These are phyloP conservation scores for Caerostris extrusa DNA, from an alignment of 1,140 invertebrate genomes.

Conservation along the genomic window DNA sequence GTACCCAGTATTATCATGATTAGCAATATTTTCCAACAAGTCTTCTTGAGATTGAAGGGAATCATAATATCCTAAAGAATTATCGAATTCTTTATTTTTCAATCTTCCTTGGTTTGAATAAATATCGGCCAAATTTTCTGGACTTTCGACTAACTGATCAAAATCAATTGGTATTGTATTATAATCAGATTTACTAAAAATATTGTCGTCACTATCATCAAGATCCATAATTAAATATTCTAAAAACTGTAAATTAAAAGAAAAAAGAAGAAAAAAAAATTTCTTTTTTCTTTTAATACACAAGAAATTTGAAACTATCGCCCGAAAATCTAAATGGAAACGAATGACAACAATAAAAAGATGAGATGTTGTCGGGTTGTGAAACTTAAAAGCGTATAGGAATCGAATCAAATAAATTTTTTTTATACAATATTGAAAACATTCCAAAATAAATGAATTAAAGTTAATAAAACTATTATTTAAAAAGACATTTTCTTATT, in stretches of 20 bases:
- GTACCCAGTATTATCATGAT: constrained; percentile 68
- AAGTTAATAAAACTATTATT: no score
- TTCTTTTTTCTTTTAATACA: not conserved
- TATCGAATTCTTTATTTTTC: constrained; percentile 7
- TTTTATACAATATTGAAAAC: no score
- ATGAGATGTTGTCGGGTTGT: constrained; percentile 2
- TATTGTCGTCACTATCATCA: constrained; percentile 22
- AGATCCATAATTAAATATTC: not conserved
- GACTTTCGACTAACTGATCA: constrained; percentile 56
- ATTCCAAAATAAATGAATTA: no score
- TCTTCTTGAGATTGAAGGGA: constrained; percentile 1
- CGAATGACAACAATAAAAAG: constrained; percentile 32
- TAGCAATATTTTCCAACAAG: constrained; percentile 16
- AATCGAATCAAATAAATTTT: no score
- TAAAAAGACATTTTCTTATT: no score
- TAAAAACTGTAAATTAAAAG: not conserved
- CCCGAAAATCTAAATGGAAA: not conserved
- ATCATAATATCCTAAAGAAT: constrained; percentile 17
- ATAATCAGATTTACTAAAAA: not conserved
- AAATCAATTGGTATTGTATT: constrained; percentile 39
- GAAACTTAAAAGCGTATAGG: not conserved
- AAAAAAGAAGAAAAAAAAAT: not conserved
- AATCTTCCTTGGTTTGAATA: constrained; percentile 9
- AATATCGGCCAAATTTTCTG: constrained; percentile 40
- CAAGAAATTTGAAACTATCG: not conserved